Evolutionary conservation across 1,140 invertebrate species (phyloP), one percentile per base, ranked within the genome.

Genomic region (Epicauta chinensis): DNA sequence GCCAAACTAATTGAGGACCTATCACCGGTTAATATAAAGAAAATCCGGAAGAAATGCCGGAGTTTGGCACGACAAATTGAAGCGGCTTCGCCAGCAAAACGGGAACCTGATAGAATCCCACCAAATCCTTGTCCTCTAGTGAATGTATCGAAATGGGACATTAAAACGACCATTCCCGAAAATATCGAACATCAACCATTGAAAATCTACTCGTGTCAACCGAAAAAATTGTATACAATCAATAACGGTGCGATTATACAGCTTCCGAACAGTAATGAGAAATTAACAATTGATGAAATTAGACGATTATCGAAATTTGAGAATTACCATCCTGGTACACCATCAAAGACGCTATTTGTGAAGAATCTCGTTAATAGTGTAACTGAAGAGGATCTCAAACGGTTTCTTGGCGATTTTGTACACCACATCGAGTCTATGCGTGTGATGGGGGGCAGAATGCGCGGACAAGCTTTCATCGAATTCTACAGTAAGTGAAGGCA

Each of bases 391-490:
- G 73, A 78, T 59, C 63, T 79, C 14, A 64, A 71, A 9, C 56
- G 60, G 7, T 30, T 78, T 77, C 77, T 67, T 56, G 61, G 1
- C 57, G 64, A 11, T 75, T 69, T 59, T 44, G 38, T 58, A 14
- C 50, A 59, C 16, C 41, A 63, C 38, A 44, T 49, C 7, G 60
- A 73, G 29, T 46, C 58, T 2, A 73, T 73, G 55, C 65, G 66
- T 62, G 47, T 78, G 5, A 69, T 79, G 68, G 61, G 54, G 16
- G 77, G 77, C 3, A 73, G 67, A 69, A 77, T 79, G 77, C 73
- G 66, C 63, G 77, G 78, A 52, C 78, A 80, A 63, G 78, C 76
- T 31, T 80, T 80, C 68, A 58, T 79, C 13, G 72, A 71, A 40
- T 77, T 79, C 64, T 39, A 59, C 46, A 62, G 77, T 79, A 71